Percentiles rank a stretch among this genome's conserved stretches.
Conservation (phyloP, 2,888 invertebrate species). For the Amblyteles armatorius region DNA sequence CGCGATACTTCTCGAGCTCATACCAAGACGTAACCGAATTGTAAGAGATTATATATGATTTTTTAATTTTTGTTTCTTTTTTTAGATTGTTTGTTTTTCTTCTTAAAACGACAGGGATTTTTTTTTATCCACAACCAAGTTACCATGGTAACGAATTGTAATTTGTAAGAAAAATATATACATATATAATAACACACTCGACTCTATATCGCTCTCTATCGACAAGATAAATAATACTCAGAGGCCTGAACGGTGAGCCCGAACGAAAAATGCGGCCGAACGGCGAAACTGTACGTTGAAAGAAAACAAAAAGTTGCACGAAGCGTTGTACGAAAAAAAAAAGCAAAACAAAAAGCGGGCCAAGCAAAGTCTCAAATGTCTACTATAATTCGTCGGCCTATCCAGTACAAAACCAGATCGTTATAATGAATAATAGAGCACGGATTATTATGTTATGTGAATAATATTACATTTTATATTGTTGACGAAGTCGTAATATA, state of each 20-base stretch:
- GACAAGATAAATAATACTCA: slow-evolving; percentile 63
- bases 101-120: slow-evolving; percentile 16
- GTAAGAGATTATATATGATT: slow-evolving; percentile 18
- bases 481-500: slow-evolving; percentile 81
- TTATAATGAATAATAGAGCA: slow-evolving; percentile 77
- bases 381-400: slow-evolving; percentile 77
- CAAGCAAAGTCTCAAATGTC: slow-evolving; percentile 50
- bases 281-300: slow-evolving; percentile 44
- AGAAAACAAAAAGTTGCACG: slow-evolving; percentile 10
- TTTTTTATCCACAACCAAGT: slow-evolving; percentile 29
- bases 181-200: slow-evolving; percentile 13
- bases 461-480: slow-evolving; percentile 82
- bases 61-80: no score
- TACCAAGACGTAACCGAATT: slow-evolving; percentile 19
- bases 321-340: slow-evolving; percentile 58
- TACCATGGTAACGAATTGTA: slow-evolving; percentile 50
- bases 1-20: slow-evolving; percentile 4
- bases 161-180: slow-evolving; percentile 43
- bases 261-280: slow-evolving; percentile 55
- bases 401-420: slow-evolving; percentile 82
- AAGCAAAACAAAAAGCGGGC: slow-evolving; percentile 59
- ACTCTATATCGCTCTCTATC: slow-evolving; percentile 56
- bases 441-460: slow-evolving; percentile 80
- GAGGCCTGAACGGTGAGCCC: slow-evolving; percentile 42
- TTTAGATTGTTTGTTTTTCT: slow-evolving; percentile 2